Evolutionary conservation across 2,888 invertebrate genomes (phyloP), one percentile per base, ranked within the genome.

Genomic region (Drosophila austrosaltans): DNA sequence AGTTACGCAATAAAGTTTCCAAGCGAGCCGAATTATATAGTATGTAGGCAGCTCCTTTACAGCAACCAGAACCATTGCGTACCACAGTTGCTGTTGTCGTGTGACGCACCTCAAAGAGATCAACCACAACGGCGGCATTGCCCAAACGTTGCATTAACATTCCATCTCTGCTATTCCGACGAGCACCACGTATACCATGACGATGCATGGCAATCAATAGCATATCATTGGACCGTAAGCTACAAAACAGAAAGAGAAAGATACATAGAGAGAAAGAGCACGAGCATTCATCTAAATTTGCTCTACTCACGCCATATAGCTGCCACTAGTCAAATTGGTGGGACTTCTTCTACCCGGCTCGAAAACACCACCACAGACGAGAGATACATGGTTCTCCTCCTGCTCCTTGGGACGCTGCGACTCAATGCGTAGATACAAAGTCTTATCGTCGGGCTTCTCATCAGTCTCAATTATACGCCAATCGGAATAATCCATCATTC

Each of bases 21-120:
- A 97, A 89, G 75, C 97, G 94, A 0, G 96, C 96, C 89, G 95
- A 95, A 89, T 97, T 97, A 91, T 97, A 97, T 32, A 97, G 92
- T 67, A 96, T 94, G 91, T 96, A 97, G 30, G 95, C 93, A 40
- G 95, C 95, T 62, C 96, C 92, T 68, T 91, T 92, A 3, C 90
- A 90, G 67, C 90, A 86, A 3, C 92, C 91, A 22, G 85, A 68
- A 0, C 91, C 90, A 40, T 80, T 90, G 66, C 88, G 87, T 25
- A 88, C 93, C 81, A 94, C 93, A 22, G 94, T 93, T 12, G 94
- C 92, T 63, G 94, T 94, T 74, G 93, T 94, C 0, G 95, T 71
- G 25, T 89, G 94, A 78, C 95, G 96, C 2, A 94, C 94, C 82
- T 95, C 94, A 7, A 96, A 90, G 71, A 96, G 90, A 89, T 96